These are phyloP conservation scores for Rhynchonycteris naso DNA, from an alignment of 2,797 vertebrate genomes.

Conservation along the genomic window DNA sequence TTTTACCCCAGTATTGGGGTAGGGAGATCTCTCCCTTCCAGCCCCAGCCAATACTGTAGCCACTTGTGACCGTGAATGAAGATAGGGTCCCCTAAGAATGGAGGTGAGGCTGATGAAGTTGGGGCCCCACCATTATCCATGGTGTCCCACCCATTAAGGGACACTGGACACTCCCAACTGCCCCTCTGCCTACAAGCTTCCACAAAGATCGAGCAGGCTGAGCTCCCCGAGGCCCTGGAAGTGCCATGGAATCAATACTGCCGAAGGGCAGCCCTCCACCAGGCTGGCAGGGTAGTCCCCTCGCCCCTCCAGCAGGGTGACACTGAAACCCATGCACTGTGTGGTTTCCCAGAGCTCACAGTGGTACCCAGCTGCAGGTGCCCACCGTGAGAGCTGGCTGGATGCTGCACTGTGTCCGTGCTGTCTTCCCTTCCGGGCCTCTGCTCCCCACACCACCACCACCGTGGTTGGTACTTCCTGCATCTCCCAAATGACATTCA, in stretches of 20 bases:
- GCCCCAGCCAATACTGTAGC: no score
- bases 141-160: background rate
- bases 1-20: background rate
- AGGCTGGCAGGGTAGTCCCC: background rate
- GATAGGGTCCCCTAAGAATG: background rate
- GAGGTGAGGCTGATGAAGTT: background rate
- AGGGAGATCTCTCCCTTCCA: background rate
- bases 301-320: fast-evolving
- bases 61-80: background rate
- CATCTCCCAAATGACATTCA: background rate
- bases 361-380: no score
- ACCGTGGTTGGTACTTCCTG: background rate
- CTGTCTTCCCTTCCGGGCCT: background rate
- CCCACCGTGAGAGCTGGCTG: no score
- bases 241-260: background rate
- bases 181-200: background rate
- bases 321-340: background rate
- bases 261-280: background rate
- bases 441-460: background rate
- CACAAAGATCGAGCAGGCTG: background rate
- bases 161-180: background rate
- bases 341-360: background rate
- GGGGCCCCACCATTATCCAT: no score
- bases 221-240: background rate
- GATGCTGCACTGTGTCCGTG: fast-evolving